phyloP scores from a whole-genome alignment of 2,113 vertebrate genomes.

The Loxodonta africana region DNA sequence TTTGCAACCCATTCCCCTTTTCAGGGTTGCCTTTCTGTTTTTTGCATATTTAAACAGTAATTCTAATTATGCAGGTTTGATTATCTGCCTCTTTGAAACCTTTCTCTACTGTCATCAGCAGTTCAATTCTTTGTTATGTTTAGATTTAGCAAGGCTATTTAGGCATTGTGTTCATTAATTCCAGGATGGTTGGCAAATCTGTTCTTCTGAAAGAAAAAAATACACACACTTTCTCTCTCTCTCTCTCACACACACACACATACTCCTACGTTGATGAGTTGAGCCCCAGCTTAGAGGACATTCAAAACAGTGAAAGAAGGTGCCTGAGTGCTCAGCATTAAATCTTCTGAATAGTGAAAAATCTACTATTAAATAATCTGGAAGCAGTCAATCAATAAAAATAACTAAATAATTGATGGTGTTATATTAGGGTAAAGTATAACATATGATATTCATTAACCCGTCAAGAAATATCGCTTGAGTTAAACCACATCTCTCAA shows the following conservation, averaged over 20 bases:
- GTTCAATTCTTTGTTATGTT: slow-evolving; percentile 73
- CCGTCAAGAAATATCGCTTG: neutral
- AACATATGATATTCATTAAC: slow-evolving; percentile 53
- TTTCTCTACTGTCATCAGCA: slow-evolving; percentile 78
- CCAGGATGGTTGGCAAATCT: slow-evolving; percentile 54
- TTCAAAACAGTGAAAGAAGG: neutral
- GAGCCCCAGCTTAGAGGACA: neutral
- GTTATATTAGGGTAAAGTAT: slow-evolving; percentile 64
- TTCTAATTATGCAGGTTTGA: slow-evolving; percentile 82
- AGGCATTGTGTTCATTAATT: slow-evolving; percentile 75
- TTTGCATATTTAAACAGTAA: slow-evolving; percentile 84
- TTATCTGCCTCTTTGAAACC: slow-evolving; percentile 80
- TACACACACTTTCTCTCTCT: too few relatives aligned
- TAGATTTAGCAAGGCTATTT: slow-evolving; percentile 65
- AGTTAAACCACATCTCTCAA: slow-evolving; percentile 61
- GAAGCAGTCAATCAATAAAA: slow-evolving; percentile 73
- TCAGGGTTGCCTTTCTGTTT: slow-evolving; percentile 70
- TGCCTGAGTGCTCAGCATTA: neutral
- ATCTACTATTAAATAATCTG: slow-evolving; percentile 59
- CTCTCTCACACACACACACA: neutral
- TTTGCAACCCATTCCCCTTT: slow-evolving; percentile 60
- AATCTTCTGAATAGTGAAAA: slow-evolving; percentile 67
- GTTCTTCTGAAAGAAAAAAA: neutral
- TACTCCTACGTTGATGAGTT: neutral
- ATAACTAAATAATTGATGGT: slow-evolving; percentile 69